These are phyloP conservation scores for Druceiella hillmani DNA, from an alignment of 2,888 invertebrate species.

Conservation along the genomic window DNA sequence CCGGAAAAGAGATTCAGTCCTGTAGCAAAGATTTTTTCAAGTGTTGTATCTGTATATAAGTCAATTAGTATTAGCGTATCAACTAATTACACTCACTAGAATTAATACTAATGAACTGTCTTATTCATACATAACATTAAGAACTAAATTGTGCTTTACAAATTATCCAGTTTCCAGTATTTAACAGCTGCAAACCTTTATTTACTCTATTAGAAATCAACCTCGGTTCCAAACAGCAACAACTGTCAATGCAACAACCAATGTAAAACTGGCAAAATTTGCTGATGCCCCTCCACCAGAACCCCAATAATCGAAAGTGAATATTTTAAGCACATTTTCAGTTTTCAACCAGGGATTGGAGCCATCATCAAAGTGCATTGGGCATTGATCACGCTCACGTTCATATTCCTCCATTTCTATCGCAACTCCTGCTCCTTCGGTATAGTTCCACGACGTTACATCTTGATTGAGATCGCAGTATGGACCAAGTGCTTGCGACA, in stretches of 20 bases:
- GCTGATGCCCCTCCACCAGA: constrained; percentile 31
- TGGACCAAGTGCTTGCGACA: constrained; percentile 86
- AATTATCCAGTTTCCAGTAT: no score
- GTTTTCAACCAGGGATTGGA: constrained; percentile 74
- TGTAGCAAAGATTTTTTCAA: no score
- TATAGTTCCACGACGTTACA: constrained; percentile 81
- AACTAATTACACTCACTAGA: no score
- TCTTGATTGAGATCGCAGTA: constrained; percentile 88
- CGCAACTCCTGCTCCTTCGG: constrained; percentile 90
- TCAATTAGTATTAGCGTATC: no score
- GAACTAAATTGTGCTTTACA: no score
- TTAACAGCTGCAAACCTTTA: no score
- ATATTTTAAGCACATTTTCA: constrained; percentile 68
- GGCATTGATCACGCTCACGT: constrained; percentile 92
- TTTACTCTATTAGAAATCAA: no score
- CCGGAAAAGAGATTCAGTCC: no score
- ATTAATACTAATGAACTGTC: no score
- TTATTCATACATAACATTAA: no score
- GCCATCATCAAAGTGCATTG: constrained; percentile 96
- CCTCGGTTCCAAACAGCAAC: neutral
- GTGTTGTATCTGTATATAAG: no score
- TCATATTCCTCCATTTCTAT: constrained; percentile 89
- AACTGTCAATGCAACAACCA: neutral
- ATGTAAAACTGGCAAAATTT: constrained; percentile 12
- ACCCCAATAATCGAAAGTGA: constrained; percentile 41